Evolutionary conservation across 2,888 invertebrate genomes (phyloP).

Genomic region (Melanargia galathea): DNA sequence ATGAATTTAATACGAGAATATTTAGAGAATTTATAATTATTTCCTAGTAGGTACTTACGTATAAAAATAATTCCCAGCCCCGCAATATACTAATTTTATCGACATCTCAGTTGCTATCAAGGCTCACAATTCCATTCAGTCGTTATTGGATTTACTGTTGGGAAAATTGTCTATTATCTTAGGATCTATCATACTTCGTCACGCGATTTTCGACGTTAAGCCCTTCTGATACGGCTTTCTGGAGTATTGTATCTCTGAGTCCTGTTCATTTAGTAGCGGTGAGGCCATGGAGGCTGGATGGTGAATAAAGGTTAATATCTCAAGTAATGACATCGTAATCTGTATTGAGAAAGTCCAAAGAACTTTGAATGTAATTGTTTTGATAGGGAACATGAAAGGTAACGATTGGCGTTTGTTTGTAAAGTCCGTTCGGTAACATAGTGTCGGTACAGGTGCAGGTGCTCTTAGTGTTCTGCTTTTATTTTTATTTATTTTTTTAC

Average conservation of each 20-base stretch:
- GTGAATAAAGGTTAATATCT: slow-evolving; percentile 39
- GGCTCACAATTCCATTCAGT: slow-evolving; percentile 40
- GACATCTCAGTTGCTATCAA: slow-evolving; percentile 42
- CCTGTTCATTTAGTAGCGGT: slow-evolving; percentile 40
- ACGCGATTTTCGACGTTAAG: slow-evolving; percentile 35
- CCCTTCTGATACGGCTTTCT: slow-evolving; percentile 25
- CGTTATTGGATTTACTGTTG: slow-evolving; percentile 45
- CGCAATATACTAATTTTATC: slow-evolving; percentile 40
- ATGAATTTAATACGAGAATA: no score
- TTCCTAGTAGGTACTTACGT: background rate
- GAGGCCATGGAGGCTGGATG: slow-evolving; percentile 38
- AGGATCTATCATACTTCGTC: slow-evolving; percentile 31
- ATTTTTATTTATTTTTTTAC: no score
- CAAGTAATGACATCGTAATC: slow-evolving; percentile 31
- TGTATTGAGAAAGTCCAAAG: slow-evolving; percentile 29
- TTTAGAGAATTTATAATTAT: background rate
- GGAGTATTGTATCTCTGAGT: slow-evolving; percentile 21
- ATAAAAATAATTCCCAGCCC: slow-evolving; percentile 21
- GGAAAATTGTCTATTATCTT: slow-evolving; percentile 46
- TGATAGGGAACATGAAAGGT: background rate
- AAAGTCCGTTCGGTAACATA: no score
- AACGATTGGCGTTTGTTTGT: background rate
- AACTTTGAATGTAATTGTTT: slow-evolving; percentile 26
- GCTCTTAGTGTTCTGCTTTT: no score
- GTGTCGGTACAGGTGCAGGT: no score